phyloP scores from a whole-genome alignment of 2,113 vertebrate species.

The Microtus pennsylvanicus region DNA sequence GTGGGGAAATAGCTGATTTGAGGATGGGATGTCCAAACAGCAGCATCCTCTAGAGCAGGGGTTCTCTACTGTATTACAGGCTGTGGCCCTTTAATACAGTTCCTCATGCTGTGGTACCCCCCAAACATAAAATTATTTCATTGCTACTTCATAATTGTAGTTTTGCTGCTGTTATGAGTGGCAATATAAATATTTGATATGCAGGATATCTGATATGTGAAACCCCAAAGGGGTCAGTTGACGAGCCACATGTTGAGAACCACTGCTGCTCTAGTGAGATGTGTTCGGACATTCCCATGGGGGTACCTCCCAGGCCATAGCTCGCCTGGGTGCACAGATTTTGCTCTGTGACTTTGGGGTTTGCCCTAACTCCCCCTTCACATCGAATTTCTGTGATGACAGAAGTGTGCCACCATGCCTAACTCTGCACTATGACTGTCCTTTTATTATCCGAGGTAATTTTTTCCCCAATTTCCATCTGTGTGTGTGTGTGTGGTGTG shows the following conservation, averaged over 20 bases:
- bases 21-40: not conserved
- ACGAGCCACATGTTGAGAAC: not conserved
- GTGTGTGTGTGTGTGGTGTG: fast-evolving
- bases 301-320: too few species aligned
- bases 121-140: not conserved
- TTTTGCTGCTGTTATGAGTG: not conserved
- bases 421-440: not conserved
- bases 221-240: not conserved
- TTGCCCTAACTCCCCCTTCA: not conserved
- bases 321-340: not conserved
- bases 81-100: not conserved
- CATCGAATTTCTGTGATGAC: not conserved
- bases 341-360: not conserved
- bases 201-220: not conserved
- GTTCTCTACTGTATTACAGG: not conserved
- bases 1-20: not conserved
- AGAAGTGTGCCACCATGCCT: not conserved
- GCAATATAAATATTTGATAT: not conserved
- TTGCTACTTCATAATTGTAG: not conserved
- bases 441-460: not conserved
- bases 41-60: not conserved
- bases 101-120: not conserved
- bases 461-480: not conserved
- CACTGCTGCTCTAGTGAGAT: not conserved
- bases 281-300: not conserved